A percentile compares a stretch with the other conserved stretches of the same genome.
These are phyloP conservation scores for Alauda arvensis DNA, from an alignment of 2,797 vertebrate genomes.

Conservation along the genomic window DNA sequence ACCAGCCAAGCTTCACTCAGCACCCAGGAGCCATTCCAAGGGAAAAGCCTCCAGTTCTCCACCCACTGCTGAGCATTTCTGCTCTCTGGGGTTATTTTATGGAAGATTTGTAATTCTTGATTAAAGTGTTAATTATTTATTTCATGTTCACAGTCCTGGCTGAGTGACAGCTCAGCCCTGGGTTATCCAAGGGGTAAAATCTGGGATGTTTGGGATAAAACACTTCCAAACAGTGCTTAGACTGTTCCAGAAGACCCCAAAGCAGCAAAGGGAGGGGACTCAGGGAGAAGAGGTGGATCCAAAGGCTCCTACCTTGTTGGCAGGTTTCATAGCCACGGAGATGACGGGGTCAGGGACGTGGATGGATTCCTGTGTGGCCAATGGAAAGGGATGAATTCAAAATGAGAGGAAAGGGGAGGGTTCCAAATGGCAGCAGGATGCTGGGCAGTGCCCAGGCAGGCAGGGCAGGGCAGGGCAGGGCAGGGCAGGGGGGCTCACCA, in stretches of 20 bases:
- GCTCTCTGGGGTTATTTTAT: not conserved
- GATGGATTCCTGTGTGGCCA: conserved; percentile 87
- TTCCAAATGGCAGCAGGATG: no score
- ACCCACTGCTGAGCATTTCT: not conserved
- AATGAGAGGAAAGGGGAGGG: no score
- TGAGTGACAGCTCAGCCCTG: not conserved
- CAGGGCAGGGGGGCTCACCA: conserved; percentile 84
- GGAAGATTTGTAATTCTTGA: not conserved
- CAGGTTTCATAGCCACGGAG: conserved; percentile 89
- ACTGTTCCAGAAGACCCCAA: not conserved
- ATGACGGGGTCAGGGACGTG: conserved; percentile 94
- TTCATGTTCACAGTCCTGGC: not conserved
- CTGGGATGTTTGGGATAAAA: not conserved
- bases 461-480: no score
- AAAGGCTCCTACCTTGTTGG: conserved; percentile 83
- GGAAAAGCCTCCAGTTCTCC: not conserved
- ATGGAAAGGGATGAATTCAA: not conserved
- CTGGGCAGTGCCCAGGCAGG: fast-evolving
- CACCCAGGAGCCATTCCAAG: not conserved
- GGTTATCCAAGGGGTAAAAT: not conserved
- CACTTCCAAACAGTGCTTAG: not conserved
- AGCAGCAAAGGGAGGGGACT: not conserved
- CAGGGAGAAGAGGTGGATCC: not conserved
- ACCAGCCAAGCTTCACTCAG: not conserved
- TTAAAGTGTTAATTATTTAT: not conserved